phyloP scores from a whole-genome alignment of 2,113 vertebrate genomes.

The Otocyon megalotis region DNA sequence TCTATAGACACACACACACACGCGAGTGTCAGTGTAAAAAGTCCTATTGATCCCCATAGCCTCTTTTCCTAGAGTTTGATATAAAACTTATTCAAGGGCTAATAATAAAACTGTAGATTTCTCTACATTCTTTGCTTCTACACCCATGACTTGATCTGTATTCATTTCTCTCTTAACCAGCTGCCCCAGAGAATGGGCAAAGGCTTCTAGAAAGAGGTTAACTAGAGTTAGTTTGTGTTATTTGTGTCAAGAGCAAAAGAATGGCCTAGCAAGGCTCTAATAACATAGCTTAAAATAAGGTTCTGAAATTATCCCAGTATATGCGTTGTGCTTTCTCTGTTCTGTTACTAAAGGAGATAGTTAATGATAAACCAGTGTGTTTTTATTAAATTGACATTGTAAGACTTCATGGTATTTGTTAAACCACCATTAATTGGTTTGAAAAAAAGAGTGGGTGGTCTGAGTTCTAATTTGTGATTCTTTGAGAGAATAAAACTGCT shows the following conservation, averaged over 20 bases:
- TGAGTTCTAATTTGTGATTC: background rate
- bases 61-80: background rate
- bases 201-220: background rate
- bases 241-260: background rate
- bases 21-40: background rate
- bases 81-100: background rate
- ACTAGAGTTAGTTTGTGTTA: background rate
- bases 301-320: background rate
- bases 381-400: background rate
- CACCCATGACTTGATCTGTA: background rate
- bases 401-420: background rate
- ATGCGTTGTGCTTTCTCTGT: background rate
- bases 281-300: background rate
- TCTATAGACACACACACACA: background rate
- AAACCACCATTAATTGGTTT: background rate
- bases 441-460: background rate
- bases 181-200: background rate
- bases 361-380: background rate
- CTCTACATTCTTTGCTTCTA: background rate
- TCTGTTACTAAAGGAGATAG: background rate
- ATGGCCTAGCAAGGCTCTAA: background rate
- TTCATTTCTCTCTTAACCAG: background rate
- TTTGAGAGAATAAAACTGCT: slow-evolving; percentile 7
- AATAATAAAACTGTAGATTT: background rate
- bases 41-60: background rate